These are phyloP conservation scores for Drosophila pseudotakahashii DNA, from an alignment of 2,888 invertebrate genomes.

Conservation along the genomic window DNA sequence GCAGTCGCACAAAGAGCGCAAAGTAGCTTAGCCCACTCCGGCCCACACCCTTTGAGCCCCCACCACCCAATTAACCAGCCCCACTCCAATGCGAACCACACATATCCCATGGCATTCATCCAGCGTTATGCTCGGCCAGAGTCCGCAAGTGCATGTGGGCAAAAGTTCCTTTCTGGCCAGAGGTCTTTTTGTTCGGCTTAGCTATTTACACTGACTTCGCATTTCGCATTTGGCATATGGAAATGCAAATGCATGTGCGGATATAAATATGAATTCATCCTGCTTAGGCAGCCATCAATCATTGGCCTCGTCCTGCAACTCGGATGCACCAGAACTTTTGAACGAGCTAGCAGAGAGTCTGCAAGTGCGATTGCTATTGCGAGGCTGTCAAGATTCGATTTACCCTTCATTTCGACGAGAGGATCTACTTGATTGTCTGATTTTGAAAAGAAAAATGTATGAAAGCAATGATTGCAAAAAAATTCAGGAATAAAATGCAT, in stretches of 20 bases:
- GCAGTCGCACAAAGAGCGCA: conserved; percentile 35
- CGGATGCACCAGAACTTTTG: conserved; percentile 1
- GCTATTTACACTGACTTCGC: conserved; percentile 32
- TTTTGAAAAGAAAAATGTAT: neutral
- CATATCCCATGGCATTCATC: conserved; percentile 56
- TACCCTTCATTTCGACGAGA: neutral
- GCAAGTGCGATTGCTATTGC: too few species aligned
- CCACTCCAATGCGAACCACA: neutral
- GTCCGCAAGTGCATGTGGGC: conserved; percentile 70
- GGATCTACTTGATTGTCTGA: neutral
- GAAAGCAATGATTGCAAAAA: neutral
- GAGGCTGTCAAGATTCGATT: conserved; percentile 15
- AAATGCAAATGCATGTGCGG: conserved; percentile 24
- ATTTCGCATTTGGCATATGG: conserved; percentile 9
- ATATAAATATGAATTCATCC: conserved; percentile 46
- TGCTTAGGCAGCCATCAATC: conserved; percentile 69
- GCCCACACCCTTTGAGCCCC: conserved; percentile 9
- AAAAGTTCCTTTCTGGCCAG: conserved; percentile 67
- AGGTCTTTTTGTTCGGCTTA: conserved; percentile 38
- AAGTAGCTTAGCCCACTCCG: conserved; percentile 24
- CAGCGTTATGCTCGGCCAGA: conserved; percentile 59
- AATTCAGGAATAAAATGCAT: neutral
- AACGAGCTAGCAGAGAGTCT: neutral
- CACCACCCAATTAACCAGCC: neutral
- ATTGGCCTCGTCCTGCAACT: conserved; percentile 38